Percentiles rank a stretch among this genome's conserved stretches.
These are phyloP conservation scores for Rhinogobius similis DNA, from an alignment of 2,113 vertebrate genomes.

Conservation along the genomic window DNA sequence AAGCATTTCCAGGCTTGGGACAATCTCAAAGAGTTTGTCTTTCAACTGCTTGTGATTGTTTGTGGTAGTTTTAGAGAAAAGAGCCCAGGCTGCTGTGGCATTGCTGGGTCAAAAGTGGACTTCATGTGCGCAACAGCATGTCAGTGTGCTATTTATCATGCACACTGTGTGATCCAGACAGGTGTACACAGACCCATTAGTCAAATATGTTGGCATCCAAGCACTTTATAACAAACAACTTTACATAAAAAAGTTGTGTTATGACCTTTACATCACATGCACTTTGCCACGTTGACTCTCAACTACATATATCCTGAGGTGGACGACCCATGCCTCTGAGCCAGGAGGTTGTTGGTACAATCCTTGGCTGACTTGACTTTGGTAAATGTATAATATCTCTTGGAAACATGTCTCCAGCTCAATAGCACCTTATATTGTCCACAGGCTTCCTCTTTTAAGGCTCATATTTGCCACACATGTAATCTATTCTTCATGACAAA, in stretches of 20 bases:
- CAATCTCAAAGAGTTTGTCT: not conserved
- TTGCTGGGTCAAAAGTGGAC: constrained; percentile 56
- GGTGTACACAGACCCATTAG: constrained; percentile 67
- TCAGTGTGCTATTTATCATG: constrained; percentile 72
- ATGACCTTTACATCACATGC: constrained; percentile 13
- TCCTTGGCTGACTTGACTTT: not conserved
- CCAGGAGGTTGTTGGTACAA: not conserved
- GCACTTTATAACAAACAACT: constrained; percentile 9
- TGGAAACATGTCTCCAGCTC: too few relatives aligned
- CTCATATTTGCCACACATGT: not conserved
- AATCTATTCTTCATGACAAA: not conserved
- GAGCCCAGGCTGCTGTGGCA: constrained; percentile 31
- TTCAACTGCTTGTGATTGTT: not conserved
- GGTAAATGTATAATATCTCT: not conserved
- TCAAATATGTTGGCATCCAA: constrained; percentile 56
- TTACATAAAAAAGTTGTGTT: not conserved
- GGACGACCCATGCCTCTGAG: not conserved
- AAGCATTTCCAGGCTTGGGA: not conserved
- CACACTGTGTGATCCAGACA: constrained; percentile 66
- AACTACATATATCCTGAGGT: not conserved
- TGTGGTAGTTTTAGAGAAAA: constrained; percentile 1
- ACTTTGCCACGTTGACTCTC: not conserved
- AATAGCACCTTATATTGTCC: too few relatives aligned
- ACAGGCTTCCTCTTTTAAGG: not conserved
- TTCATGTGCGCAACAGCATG: constrained; percentile 37